phyloP scores from a whole-genome alignment of 2,113 vertebrate species.

The Taurulus bubalis region DNA sequence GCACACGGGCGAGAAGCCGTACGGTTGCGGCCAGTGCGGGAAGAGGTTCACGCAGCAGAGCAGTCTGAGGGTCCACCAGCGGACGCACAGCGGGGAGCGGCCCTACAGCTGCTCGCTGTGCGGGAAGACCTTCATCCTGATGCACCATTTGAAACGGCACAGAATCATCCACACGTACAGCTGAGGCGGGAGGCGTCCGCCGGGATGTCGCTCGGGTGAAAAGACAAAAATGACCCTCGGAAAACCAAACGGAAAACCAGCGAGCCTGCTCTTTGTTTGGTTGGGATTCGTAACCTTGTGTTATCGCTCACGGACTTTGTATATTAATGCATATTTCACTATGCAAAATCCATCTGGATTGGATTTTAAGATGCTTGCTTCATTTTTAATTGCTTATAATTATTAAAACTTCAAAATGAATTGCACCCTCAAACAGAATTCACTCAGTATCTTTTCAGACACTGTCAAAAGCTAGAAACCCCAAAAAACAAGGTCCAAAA shows the following conservation, averaged over 20 bases:
- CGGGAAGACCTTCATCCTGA: conserved; percentile 80
- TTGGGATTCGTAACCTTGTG: neutral
- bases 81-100: conserved; percentile 81
- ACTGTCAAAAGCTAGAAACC: conserved; percentile 50
- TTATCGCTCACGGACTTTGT: conserved; percentile 29
- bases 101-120: conserved; percentile 82
- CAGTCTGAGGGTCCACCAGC: conserved; percentile 82
- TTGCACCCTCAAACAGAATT: conserved; percentile 20
- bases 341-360: conserved; percentile 58
- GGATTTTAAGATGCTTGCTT: conserved; percentile 33
- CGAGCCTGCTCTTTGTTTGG: neutral
- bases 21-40: conserved; percentile 76
- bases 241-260: conserved; percentile 1
- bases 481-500: conserved; percentile 18
- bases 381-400: conserved; percentile 10
- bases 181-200: neutral
- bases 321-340: conserved; percentile 54
- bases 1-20: conserved; percentile 82
- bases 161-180: conserved; percentile 76
- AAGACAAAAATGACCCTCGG: conserved; percentile 1
- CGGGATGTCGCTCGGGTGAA: neutral
- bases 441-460: conserved; percentile 24
- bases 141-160: conserved; percentile 80
- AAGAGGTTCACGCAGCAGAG: conserved; percentile 83
- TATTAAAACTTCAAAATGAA: conserved; percentile 13